Evolutionary conservation across 2,113 vertebrate species (phyloP).

Genomic region (Bubo scandiacus): DNA sequence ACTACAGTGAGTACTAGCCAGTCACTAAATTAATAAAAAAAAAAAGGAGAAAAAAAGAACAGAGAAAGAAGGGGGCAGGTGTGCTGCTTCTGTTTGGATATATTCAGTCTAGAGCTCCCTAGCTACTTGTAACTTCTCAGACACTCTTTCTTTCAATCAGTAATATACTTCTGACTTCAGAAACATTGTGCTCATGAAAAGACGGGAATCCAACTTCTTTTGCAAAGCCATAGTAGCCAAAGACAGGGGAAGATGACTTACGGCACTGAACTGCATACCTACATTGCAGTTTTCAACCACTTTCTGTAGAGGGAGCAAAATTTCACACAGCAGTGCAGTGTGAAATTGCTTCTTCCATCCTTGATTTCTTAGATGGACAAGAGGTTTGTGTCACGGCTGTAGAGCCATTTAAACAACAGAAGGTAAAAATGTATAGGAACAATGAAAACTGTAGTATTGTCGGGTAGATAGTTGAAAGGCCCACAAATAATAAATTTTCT

Average conservation of each 20-base stretch:
- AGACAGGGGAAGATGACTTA: neutral
- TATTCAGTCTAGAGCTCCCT: neutral
- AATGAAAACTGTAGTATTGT: neutral
- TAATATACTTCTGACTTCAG: neutral
- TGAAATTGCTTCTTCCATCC: neutral
- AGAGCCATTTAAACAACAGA: neutral
- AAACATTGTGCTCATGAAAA: neutral
- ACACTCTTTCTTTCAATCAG: neutral
- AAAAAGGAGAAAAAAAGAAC: neutral
- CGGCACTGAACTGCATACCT: neutral
- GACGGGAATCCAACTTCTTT: neutral
- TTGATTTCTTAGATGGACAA: neutral
- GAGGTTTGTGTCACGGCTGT: neutral
- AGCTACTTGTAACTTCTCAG: neutral
- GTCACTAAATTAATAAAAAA: neutral
- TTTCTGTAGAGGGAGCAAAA: constrained; percentile 67
- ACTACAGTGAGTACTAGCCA: neutral
- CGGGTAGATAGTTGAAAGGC: neutral
- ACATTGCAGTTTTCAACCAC: constrained; percentile 46
- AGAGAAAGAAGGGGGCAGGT: neutral
- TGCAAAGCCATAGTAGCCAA: neutral
- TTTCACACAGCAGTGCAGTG: neutral
- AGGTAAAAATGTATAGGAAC: neutral
- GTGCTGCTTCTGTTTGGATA: neutral
- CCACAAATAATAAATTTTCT: neutral